Evolutionary conservation across 2,113 vertebrate species (phyloP), one percentile per base, ranked within the genome.

Genomic region (Emydura subglobosa): DNA sequence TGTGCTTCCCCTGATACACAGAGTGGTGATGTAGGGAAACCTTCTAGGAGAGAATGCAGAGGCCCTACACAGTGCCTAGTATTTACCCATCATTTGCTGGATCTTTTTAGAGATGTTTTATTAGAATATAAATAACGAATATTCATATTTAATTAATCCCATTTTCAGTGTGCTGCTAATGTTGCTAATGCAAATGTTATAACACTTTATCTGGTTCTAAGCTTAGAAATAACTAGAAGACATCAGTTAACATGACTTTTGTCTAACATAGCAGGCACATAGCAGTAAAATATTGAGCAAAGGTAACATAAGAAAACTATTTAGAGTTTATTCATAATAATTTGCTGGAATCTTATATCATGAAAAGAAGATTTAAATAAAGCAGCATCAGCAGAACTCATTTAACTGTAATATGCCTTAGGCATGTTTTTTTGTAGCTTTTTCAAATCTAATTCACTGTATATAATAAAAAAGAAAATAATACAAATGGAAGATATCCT

Each of bases 191-290:
- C 97, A 92, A 83, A 97, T 97, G 94, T 92, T 1, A 14, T 61
- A 86, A 85, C 94, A 96, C 97, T 95, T 98, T 97, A 98, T 98
- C 97, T 98, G 93, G 82, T 93, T 94, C 96, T 98, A 98, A 98
- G 96, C 97, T 96, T 90, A 91, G 88, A 95, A 98, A 98, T 98
- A 97, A 98, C 97, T 94, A 81, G 94, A 97, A 98, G 97, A 97
- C 96, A 97, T 97, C 96, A 98, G 97, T 96, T 97, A 98, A 97
- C 88, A 81, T 82, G 79, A 98, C 94, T 98, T 98, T 97, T 95
- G 90, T 98, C 82, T 93, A 93, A 94, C 96, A 96, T 95, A 97
- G 94, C 91, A 89, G 91, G 95, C 95, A 89, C 12, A 51, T 51
- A 51, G 51, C 13, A 53, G 4, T 53, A 53, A 53, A 53, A 53